phyloP scores from a whole-genome alignment of 1,140 invertebrate species.

The Telenomus remus region DNA sequence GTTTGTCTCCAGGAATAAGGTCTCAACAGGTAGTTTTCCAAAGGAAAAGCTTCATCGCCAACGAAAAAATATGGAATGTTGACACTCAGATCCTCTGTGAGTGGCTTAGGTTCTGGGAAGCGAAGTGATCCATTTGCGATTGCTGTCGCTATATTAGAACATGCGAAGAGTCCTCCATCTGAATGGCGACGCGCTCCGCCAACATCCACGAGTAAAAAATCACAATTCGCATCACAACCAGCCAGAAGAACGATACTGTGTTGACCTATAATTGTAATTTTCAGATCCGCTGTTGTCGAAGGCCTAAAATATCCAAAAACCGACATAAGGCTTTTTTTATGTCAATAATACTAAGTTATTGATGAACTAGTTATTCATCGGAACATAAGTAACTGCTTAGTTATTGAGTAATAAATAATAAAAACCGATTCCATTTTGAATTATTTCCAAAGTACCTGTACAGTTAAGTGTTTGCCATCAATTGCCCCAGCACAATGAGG shows the following conservation, averaged over 20 bases:
- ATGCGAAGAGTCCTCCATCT: neutral
- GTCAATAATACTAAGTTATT: neutral
- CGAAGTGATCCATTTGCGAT: neutral
- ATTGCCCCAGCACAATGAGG: constrained; percentile 7
- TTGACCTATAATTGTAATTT: neutral
- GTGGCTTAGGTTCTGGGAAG: neutral
- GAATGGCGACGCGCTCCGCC: neutral
- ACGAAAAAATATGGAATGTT: neutral
- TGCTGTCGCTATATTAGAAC: neutral
- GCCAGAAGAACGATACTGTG: neutral
- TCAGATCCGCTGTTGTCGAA: neutral
- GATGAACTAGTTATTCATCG: neutral
- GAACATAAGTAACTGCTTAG: neutral
- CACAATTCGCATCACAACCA: neutral
- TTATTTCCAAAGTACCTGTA: no score
- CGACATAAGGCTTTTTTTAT: no score
- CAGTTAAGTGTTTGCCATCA: constrained; percentile 3
- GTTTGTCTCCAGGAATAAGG: neutral
- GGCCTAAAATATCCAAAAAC: no score
- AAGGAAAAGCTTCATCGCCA: neutral
- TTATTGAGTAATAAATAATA: neutral
- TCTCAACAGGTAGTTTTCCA: neutral
- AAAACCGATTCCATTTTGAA: no score
- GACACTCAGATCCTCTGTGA: neutral
- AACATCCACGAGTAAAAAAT: neutral